Base-by-base conservation (phyloP, 2,113 vertebrate species). In the Zingel zingel region DNA sequence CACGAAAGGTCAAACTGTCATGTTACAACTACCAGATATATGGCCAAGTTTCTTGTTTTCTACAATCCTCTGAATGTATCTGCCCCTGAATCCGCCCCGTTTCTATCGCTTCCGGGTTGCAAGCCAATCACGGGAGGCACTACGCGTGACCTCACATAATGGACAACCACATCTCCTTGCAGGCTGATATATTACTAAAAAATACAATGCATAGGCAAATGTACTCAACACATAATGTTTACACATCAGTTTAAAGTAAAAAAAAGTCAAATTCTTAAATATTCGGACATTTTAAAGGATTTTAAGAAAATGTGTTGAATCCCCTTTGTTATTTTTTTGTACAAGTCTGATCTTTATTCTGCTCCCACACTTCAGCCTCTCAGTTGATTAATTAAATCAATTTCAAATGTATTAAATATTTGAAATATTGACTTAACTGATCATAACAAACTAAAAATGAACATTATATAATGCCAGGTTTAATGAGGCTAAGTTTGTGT, bases 101-200 rank as follows among this genome's bases (percentile, higher is more conserved):
- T 57, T 2, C 3, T 10, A 7, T 8, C 14, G 54, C 77, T 90
- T 93, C 90, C 89, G 81, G 2, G 48, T 80, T 76, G 1, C 6
- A 1, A 85, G 70, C 91, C 91, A 94, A 93, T 93, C 78, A 85
- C n/a, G 2, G 4, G 23, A 25, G 43, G 6, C n/a, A 1, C 21
- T n/a, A 2, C 3, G 8, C 23, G 15, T 84, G 74, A 77, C 70
- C 5, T 79, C 72, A 57, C 25, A 14, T 0, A 33, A 30, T 6
- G 6, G 48, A 25, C 13, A 3, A 21, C 33, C 25, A 36, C 72
- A 12, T 51, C 1, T 0, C 16, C 1, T 6, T 19, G 5, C 2
- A 51, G 27, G 19, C 19, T 62, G 18, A 48, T 6, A 3, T 1
- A 36, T 5, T 4, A 33, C 58, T 33, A 33, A 33, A 33, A 33